Evolutionary conservation across 2,113 vertebrate species (phyloP).

Genomic region (Elanus axillaris): DNA sequence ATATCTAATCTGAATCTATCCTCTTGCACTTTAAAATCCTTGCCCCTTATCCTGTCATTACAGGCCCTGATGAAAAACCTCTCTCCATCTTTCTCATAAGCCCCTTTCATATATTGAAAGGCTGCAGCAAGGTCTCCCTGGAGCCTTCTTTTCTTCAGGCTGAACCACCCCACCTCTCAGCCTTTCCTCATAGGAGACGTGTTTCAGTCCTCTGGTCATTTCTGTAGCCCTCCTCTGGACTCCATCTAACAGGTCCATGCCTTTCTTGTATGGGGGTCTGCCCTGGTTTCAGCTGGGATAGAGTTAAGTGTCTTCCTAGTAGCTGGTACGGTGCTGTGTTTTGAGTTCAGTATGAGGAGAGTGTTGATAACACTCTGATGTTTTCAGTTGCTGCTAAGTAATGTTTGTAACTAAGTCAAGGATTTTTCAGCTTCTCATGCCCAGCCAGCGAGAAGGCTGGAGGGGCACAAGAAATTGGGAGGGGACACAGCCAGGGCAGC

Average conservation of each 20-base stretch:
- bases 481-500: too few species aligned
- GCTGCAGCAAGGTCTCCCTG: not conserved
- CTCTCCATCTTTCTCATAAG: not conserved
- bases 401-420: too few species aligned
- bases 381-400: too few species aligned
- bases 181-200: not conserved
- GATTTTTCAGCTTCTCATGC: too few species aligned
- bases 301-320: too few species aligned
- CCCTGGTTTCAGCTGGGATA: too few species aligned
- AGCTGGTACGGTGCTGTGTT: too few species aligned
- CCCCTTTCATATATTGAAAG: not conserved
- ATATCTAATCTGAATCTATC: not conserved
- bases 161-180: not conserved
- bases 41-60: not conserved
- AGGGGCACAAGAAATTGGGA: too few species aligned
- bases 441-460: too few species aligned
- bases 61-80: not conserved
- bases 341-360: too few species aligned
- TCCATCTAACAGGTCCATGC: not conserved
- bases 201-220: not conserved
- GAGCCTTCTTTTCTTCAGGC: not conserved
- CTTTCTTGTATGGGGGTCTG: not conserved
- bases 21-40: not conserved
- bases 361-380: too few species aligned
- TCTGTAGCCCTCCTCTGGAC: not conserved